Conservation (phyloP, 2,113 vertebrate species). For the Zosterops hypoxanthus region DNA sequence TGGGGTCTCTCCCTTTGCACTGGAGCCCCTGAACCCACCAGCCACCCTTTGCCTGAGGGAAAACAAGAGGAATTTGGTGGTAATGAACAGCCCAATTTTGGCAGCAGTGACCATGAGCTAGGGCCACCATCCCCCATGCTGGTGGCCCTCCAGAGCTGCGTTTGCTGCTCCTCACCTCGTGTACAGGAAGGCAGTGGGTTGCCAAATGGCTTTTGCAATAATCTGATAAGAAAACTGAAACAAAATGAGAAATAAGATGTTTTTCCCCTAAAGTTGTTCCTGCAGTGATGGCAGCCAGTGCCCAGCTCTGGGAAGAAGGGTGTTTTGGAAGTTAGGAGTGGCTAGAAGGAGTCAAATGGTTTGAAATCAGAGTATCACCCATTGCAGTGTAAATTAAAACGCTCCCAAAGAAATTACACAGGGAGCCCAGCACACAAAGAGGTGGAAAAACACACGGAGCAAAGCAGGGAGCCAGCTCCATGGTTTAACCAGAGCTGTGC, state of each 20-base stretch:
- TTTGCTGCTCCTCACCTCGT: not conserved
- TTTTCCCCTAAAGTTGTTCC: not conserved
- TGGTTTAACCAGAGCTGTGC: not conserved
- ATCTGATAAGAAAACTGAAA: not conserved
- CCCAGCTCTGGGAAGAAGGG: rapidly evolving
- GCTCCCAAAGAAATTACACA: not conserved
- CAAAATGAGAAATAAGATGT: not conserved
- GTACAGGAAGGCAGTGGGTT: not conserved
- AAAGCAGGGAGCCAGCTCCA: not conserved
- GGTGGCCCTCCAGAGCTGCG: rapidly evolving
- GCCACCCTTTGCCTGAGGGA: rapidly evolving
- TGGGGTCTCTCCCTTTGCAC: not conserved
- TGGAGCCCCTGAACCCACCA: not conserved
- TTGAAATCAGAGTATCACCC: not conserved
- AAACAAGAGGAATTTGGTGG: not conserved
- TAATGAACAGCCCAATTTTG: rapidly evolving
- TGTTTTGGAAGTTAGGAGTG: not conserved
- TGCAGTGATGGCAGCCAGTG: not conserved
- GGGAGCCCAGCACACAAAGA: not conserved
- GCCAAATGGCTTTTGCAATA: not conserved
- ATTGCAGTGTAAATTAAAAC: not conserved
- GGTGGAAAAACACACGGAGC: not conserved
- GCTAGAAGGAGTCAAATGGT: not conserved
- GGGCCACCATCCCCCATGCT: rapidly evolving
- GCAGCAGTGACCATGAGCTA: rapidly evolving